phyloP scores from a whole-genome alignment of 2,113 vertebrate genomes.

The Galbula dea region DNA sequence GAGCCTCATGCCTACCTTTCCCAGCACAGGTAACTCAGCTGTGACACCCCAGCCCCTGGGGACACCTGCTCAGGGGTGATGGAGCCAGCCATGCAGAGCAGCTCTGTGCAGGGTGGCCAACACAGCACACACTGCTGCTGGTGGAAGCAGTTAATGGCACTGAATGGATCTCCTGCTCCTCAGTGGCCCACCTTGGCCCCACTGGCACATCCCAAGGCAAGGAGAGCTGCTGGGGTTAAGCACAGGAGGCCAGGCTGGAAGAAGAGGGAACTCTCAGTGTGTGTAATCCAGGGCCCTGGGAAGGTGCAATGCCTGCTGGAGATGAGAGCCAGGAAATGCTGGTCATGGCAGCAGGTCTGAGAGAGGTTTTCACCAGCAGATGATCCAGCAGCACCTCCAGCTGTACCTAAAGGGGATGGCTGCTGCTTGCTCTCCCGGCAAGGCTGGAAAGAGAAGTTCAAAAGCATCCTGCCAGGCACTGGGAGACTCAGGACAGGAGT shows the following conservation, averaged over 20 bases:
- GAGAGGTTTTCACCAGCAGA: not conserved
- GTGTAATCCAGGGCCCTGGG: not conserved
- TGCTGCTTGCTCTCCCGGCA: not conserved
- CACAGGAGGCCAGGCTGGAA: not conserved
- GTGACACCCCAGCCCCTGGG: not conserved
- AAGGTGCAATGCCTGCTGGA: not conserved
- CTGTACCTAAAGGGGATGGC: not conserved
- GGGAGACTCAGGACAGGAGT: not conserved
- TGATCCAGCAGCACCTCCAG: too few species aligned
- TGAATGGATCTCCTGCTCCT: not conserved
- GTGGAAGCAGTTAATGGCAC: not conserved
- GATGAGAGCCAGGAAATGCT: not conserved
- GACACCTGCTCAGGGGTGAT: not conserved
- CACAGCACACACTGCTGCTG: not conserved
- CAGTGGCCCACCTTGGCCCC: not conserved
- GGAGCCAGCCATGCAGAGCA: not conserved
- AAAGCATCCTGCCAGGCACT: not conserved
- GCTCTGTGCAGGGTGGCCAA: not conserved
- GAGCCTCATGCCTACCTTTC: not conserved
- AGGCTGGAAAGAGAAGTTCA: not conserved
- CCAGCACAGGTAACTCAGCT: not conserved
- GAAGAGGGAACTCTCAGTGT: not conserved
- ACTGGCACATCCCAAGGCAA: fast-evolving
- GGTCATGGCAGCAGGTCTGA: not conserved
- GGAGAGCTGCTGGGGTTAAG: not conserved